These are phyloP conservation scores for Eristalis tenax DNA, from an alignment of 2,888 invertebrate genomes.

Conservation along the genomic window DNA sequence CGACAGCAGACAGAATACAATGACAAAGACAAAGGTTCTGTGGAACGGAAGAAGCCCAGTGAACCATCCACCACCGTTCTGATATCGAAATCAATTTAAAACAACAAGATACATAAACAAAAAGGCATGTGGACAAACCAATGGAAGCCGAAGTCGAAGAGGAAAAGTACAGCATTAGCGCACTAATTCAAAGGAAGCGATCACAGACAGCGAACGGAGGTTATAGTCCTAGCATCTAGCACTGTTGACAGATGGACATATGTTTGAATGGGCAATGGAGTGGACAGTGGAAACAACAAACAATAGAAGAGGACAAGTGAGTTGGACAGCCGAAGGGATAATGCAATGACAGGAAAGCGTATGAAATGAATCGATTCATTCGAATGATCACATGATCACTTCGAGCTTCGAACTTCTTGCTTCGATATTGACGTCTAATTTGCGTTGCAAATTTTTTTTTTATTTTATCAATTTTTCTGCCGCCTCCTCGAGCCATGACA, in stretches of 20 bases:
- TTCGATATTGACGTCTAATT: too few species aligned
- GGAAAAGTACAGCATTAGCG: constrained; percentile 33
- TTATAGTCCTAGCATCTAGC: constrained; percentile 51
- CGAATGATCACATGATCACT: too few species aligned
- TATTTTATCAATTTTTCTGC: too few species aligned
- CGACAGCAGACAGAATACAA: background rate
- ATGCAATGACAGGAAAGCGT: too few species aligned
- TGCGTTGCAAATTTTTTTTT: too few species aligned
- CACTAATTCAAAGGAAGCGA: constrained; percentile 64
- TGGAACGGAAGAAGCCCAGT: constrained; percentile 15
- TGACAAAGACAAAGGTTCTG: background rate
- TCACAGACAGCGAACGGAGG: constrained; percentile 46
- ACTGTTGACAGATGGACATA: constrained; percentile 69
- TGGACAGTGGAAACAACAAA: constrained; percentile 41
- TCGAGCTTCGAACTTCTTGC: too few species aligned
- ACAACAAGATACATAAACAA: constrained; percentile 14
- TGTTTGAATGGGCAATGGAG: constrained; percentile 64
- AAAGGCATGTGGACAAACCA: background rate
- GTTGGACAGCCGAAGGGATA: too few species aligned
- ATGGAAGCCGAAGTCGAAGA: background rate
- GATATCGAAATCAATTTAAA: constrained; percentile 43
- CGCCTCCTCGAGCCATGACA: too few species aligned
- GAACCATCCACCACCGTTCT: constrained; percentile 7
- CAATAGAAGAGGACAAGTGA: constrained; percentile 35
- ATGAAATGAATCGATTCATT: too few species aligned